Percentiles rank a stretch among this genome's conserved stretches.
Evolutionary conservation across 2,797 vertebrate species (phyloP).

Genomic region (Brachymystax lenok): DNA sequence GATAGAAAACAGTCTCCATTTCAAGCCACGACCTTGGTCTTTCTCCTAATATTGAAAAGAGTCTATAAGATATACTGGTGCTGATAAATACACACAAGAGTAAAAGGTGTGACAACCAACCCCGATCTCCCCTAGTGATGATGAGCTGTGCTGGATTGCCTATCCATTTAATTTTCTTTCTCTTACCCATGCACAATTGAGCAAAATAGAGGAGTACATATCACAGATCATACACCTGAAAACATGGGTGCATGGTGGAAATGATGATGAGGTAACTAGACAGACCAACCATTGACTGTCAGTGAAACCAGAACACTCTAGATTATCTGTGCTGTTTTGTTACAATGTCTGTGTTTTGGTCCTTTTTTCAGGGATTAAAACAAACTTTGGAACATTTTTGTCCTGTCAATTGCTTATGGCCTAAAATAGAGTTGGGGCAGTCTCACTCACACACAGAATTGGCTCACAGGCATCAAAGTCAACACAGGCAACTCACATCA

Average conservation of each 20-base stretch:
- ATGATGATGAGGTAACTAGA: neutral
- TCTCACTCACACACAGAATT: neutral
- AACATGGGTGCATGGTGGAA: neutral
- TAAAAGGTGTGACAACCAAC: no score
- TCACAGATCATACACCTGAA: neutral
- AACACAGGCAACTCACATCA: neutral
- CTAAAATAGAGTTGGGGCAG: no score
- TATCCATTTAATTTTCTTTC: slow-evolving; percentile 34
- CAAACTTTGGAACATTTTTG: slow-evolving; percentile 26
- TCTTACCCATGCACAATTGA: slow-evolving; percentile 40
- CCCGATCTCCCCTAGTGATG: no score
- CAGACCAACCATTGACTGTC: slow-evolving; percentile 29
- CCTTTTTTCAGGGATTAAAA: slow-evolving; percentile 47
- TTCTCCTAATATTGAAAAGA: no score
- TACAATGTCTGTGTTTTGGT: slow-evolving; percentile 28
- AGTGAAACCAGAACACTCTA: slow-evolving; percentile 46
- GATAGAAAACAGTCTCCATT: no score
- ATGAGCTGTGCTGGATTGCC: slow-evolving; percentile 35
- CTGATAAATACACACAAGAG: no score
- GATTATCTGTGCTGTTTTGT: slow-evolving; percentile 40
- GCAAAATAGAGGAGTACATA: slow-evolving; percentile 5
- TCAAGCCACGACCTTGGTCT: no score
- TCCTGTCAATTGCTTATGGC: slow-evolving; percentile 18
- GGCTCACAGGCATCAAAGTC: neutral
- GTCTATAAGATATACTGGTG: no score